phyloP scores from a whole-genome alignment of 2,888 invertebrate genomes.

The Apotomis capreana region DNA sequence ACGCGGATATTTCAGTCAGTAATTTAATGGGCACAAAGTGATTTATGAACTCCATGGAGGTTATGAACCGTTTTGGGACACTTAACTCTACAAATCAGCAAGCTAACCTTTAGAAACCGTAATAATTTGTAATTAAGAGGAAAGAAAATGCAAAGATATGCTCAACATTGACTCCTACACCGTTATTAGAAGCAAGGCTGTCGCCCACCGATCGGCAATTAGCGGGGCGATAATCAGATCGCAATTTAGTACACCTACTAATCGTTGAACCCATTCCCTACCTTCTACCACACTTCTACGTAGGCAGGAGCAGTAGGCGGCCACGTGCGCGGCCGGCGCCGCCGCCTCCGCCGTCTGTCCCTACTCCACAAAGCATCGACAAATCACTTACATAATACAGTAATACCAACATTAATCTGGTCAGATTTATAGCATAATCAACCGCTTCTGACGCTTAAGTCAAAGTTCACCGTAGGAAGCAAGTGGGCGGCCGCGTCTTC shows the following conservation, averaged over 20 bases:
- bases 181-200: conserved; percentile 51
- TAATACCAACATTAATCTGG: conserved; percentile 46
- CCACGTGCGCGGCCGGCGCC: conserved; percentile 47
- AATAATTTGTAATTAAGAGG: conserved; percentile 12
- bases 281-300: conserved; percentile 18
- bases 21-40: conserved; percentile 2
- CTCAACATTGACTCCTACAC: conserved; percentile 51
- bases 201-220: conserved; percentile 56
- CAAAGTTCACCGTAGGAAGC: conserved; percentile 52
- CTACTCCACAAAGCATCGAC: conserved; percentile 39
- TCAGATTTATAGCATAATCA: conserved; percentile 56
- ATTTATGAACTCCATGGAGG: conserved; percentile 2
- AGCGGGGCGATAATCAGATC: conserved; percentile 53
- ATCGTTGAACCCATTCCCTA: conserved; percentile 30
- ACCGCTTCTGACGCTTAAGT: conserved; percentile 46
- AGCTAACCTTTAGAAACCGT: not conserved
- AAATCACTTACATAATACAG: conserved; percentile 46
- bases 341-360: conserved; percentile 44
- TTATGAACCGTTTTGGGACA: conserved; percentile 3
- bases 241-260: conserved; percentile 40
- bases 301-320: conserved; percentile 28
- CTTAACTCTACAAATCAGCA: not conserved
- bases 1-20: not conserved
- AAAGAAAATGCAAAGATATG: conserved; percentile 36
- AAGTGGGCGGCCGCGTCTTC: conserved; percentile 51